A percentile compares a stretch with the other conserved stretches of the same genome.
These are phyloP conservation scores for Heterotilapia buettikoferi DNA, from an alignment of 2,113 vertebrate species.

Conservation along the genomic window DNA sequence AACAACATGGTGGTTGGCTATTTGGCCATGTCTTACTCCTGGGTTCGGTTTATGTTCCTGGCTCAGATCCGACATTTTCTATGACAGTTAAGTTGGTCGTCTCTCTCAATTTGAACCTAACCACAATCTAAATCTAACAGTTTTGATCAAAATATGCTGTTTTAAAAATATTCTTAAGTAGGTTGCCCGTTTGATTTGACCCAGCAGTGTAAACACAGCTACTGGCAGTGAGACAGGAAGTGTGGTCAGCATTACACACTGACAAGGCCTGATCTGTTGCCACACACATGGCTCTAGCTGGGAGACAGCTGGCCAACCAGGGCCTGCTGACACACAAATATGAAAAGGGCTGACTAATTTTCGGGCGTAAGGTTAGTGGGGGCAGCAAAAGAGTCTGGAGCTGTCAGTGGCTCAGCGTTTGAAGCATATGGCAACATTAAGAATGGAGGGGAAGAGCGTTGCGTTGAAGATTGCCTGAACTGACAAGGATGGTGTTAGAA, in stretches of 20 bases:
- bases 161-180: background rate
- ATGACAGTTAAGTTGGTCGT: background rate
- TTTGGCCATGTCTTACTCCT: background rate
- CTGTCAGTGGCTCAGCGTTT: background rate
- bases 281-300: conserved; percentile 70
- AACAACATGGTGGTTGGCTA: conserved; percentile 19
- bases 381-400: background rate
- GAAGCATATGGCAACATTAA: background rate
- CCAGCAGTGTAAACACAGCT: conserved; percentile 25
- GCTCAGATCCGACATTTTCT: background rate
- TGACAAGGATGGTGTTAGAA: background rate
- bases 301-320: conserved; percentile 63
- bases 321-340: conserved; percentile 66
- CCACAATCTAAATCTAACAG: background rate
- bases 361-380: conserved; percentile 15
- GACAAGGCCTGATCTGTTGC: conserved; percentile 62
- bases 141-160: background rate
- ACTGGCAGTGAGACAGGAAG: conserved; percentile 64
- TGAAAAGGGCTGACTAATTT: conserved; percentile 74
- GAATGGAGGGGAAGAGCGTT: background rate
- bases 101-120: background rate
- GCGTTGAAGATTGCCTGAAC: background rate
- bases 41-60: background rate
- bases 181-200: background rate
- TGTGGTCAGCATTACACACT: conserved; percentile 53